Evolutionary conservation across 2,797 vertebrate genomes (phyloP).

Genomic region (Mormyrops boulengeri): DNA sequence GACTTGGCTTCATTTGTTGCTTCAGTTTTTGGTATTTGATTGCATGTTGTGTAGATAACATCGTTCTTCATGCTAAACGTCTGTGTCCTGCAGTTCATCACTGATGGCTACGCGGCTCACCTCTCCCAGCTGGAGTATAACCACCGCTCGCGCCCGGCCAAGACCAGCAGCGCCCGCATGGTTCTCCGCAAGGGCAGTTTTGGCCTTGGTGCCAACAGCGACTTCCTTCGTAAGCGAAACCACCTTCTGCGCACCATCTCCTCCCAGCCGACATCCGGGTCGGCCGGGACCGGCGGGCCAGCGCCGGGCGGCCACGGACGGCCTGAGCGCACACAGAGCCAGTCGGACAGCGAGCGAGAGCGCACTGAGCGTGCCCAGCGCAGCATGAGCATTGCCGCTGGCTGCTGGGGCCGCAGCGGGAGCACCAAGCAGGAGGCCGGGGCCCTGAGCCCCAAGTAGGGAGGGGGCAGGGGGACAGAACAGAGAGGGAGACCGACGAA

Average conservation of each 20-base stretch:
- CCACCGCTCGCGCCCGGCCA: slow-evolving; percentile 82
- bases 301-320: slow-evolving; percentile 42
- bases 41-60: background rate
- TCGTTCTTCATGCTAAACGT: background rate
- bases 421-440: slow-evolving; percentile 72
- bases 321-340: slow-evolving; percentile 76
- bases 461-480: slow-evolving; percentile 33
- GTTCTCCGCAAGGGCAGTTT: slow-evolving; percentile 93
- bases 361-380: slow-evolving; percentile 64
- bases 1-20: background rate
- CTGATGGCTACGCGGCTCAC: slow-evolving; percentile 88
- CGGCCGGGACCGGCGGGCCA: slow-evolving; percentile 27
- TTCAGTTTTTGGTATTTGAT: background rate
- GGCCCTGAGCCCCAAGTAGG: slow-evolving; percentile 72
- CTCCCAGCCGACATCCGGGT: slow-evolving; percentile 58
- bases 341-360: slow-evolving; percentile 75
- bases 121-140: slow-evolving; percentile 90
- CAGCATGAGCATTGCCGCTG: slow-evolving; percentile 86
- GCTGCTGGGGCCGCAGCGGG: slow-evolving; percentile 82
- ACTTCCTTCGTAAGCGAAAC: slow-evolving; percentile 90
- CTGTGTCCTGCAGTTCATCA: slow-evolving; percentile 57
- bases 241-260: slow-evolving; percentile 91
- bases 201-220: slow-evolving; percentile 73
- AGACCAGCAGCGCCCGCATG: slow-evolving; percentile 80
- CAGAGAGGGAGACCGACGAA: slow-evolving; percentile 11